Evolutionary conservation across 2,797 vertebrate genomes (phyloP), one percentile per base, ranked within the genome.

Genomic region (Sebastes vulpes): DNA sequence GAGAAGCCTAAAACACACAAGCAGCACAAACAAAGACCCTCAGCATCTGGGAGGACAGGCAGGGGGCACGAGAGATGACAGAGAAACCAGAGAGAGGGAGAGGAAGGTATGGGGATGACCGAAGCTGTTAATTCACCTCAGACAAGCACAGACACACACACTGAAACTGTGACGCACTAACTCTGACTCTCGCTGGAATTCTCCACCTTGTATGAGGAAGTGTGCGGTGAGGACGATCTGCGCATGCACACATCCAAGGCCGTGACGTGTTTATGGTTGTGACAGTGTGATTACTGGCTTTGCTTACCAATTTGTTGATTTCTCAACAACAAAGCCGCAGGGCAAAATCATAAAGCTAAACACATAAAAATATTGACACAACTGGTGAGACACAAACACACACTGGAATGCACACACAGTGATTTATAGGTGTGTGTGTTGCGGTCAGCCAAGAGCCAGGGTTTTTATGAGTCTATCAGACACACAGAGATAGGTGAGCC

Each of bases 101-200:
- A 69, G 72, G 53, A 66, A 84, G 82, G 67, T 29, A 29, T 29
- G 35, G 75, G 57, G 60, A 65, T 52, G 64, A 81, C 61, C 58
- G 77, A 75, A 90, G 68, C 72, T 78, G 81, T 67, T 87, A 72
- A 82, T 85, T 90, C 63, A 58, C 68, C 81, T 68, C 80, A 82
- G 88, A 87, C 96, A 95, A 91, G 94, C 80, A 90, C 91, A 92
- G 92, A 95, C 95, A 94, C 77, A 90, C 83, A 73, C 70, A 89
- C 77, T 90, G 93, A 96, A 95, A 96, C 94, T 93, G 85, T 95
- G 94, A 95, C 87, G 16, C 86, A 90, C 56, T n/a, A 4, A 77
- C 6, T 21, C 6, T 21, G 42, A 64, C 35, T 82, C 75, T 53
- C 48, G 18, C 58, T 64, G 74, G 82, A 83, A 81, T 79, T 64